These are phyloP conservation scores for Rhodophaea formosa DNA, from an alignment of 2,888 invertebrate species.

Conservation along the genomic window DNA sequence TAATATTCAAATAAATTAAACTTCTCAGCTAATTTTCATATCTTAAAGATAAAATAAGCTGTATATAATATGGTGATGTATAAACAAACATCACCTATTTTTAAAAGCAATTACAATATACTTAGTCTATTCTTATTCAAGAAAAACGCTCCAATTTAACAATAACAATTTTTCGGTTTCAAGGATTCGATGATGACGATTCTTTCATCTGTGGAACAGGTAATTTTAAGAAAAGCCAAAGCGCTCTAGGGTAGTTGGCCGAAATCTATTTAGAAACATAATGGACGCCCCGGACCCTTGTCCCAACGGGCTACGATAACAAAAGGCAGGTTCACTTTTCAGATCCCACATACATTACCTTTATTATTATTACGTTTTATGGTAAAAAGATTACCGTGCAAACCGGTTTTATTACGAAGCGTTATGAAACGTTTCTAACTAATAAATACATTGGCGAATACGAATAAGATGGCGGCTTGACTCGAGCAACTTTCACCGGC, in stretches of 20 bases:
- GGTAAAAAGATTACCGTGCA: slow-evolving; percentile 18
- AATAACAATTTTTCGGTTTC: neutral
- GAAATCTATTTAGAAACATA: slow-evolving; percentile 55
- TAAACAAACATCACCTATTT: no score
- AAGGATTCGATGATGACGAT: neutral
- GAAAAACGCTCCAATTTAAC: neutral
- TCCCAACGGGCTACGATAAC: slow-evolving; percentile 47
- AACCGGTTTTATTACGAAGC: slow-evolving; percentile 67
- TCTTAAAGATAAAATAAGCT: neutral
- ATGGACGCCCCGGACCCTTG: slow-evolving; percentile 48
- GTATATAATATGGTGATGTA: no score
- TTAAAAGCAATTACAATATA: neutral
- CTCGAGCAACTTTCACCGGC: slow-evolving; percentile 67
- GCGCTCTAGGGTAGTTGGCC: slow-evolving; percentile 44
- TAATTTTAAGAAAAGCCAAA: slow-evolving; percentile 50
- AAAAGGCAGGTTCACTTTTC: slow-evolving; percentile 56
- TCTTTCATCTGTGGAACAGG: slow-evolving; percentile 37
- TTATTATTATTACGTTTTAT: slow-evolving; percentile 58
- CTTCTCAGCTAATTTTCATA: neutral
- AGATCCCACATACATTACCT: slow-evolving; percentile 55
- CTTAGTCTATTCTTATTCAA: neutral
- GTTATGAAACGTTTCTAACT: slow-evolving; percentile 72
- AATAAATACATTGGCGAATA: slow-evolving; percentile 64
- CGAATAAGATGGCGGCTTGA: slow-evolving; percentile 44
- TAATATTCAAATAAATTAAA: neutral